Base-by-base conservation (phyloP, 2,888 invertebrate species). In the Nyleta sp. region DNA sequence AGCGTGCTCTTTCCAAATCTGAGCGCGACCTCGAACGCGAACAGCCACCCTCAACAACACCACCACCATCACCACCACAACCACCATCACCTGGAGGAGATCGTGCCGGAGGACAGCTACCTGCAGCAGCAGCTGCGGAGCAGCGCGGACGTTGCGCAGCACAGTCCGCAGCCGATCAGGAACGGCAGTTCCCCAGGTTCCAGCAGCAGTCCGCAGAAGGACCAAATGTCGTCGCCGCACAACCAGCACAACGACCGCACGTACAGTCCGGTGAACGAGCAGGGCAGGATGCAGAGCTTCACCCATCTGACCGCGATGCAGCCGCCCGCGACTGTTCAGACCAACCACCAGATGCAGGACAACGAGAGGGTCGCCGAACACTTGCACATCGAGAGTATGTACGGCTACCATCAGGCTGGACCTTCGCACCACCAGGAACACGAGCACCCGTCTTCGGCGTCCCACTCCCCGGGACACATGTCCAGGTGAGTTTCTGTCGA, bases 241-340 rank as follows among this genome's bases (percentile, higher is more conserved):
- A 80, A 84, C 2, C 86, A 85, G 24, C 84, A 84, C 5, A 59
- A 79, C 11, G 86, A 88, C 5, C 84, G 83, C 0, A 83, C 83
- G 7, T 90, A 90, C 78, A 89, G 89, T 50, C 57, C 57, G 6
- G 88, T 87, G 2, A 82, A 60, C 48, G 89, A 88, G 17, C 88
- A 85, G 18, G 82, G 80, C 0, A 83, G 89, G 22, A 46, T 88
- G 0, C 89, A 90, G n/a, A 85, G 83, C 7, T 90, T 89, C 71
- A 89, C 91, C 0, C 90, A 90, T 75, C 80, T 91, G 13, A 90
- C 91, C 4, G 83, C 90, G 0, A 88, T 91, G 87, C 91, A 91
- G 52, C 89, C 89, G 3, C 59, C 77, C 0, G 15, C 64, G 2
- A 52, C 59, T 10, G 57, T 57, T 0, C 57, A 40, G 55, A 10